phyloP scores from a whole-genome alignment of 2,797 vertebrate species.

The Channallabes apus region DNA sequence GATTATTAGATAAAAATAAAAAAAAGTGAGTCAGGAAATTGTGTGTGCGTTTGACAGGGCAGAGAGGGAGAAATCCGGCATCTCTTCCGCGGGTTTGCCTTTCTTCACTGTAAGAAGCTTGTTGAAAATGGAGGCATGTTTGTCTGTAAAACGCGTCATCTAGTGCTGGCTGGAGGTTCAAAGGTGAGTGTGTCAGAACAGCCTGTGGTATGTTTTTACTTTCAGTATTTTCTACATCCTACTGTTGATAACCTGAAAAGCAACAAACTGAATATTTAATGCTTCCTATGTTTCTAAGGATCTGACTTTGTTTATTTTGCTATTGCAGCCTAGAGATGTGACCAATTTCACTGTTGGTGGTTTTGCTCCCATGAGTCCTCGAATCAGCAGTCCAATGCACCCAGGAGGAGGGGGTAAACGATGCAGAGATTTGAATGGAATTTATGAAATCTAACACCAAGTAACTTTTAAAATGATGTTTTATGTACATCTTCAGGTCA shows the following conservation, averaged over 20 bases:
- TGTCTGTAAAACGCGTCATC: constrained; percentile 89
- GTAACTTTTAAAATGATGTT: background rate
- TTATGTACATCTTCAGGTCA: constrained; percentile 52
- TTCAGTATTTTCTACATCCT: no score
- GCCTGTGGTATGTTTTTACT: background rate
- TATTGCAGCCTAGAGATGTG: constrained; percentile 85
- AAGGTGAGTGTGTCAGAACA: constrained; percentile 75
- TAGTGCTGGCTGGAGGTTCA: constrained; percentile 89
- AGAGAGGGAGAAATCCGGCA: constrained; percentile 93
- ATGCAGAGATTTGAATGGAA: no score
- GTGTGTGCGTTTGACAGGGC: constrained; percentile 69
- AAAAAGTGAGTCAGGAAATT: background rate
- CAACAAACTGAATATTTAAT: background rate
- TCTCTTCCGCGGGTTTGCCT: constrained; percentile 87
- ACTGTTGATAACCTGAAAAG: background rate
- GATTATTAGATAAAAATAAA: background rate
- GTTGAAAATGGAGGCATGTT: constrained; percentile 98
- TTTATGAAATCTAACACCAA: no score
- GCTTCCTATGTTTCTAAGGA: no score
- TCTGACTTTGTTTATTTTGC: background rate
- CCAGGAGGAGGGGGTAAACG: constrained; percentile 76
- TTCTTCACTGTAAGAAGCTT: constrained; percentile 96
- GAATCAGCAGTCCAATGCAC: constrained; percentile 94
- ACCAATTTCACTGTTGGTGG: constrained; percentile 90
- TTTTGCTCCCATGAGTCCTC: constrained; percentile 91